phyloP scores from a whole-genome alignment of 2,113 vertebrate genomes.

The Hydrolagus affinis region DNA sequence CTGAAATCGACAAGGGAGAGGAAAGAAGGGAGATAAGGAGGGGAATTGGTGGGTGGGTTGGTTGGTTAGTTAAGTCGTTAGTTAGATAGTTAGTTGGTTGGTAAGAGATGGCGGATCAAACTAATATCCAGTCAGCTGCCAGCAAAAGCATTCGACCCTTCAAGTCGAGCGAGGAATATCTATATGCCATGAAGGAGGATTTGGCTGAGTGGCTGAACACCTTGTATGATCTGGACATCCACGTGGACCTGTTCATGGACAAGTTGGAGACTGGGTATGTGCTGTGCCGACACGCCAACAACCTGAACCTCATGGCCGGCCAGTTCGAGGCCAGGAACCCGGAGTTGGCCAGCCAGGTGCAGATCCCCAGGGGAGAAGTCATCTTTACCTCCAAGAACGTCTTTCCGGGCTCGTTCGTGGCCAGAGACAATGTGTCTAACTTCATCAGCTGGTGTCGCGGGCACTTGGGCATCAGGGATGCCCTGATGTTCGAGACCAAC shows the following conservation, averaged over 20 bases:
- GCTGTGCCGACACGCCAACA: conserved; percentile 66
- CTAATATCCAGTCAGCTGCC: conserved; percentile 58
- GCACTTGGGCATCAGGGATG: conserved; percentile 86
- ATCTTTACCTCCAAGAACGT: conserved; percentile 74
- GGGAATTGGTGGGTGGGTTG: too few species aligned
- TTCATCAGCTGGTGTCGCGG: conserved; percentile 90
- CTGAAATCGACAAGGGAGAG: neutral
- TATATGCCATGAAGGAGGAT: conserved; percentile 74
- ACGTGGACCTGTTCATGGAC: conserved; percentile 58
- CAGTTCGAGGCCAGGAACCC: conserved; percentile 59
- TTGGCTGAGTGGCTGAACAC: conserved; percentile 68
- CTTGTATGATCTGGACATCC: conserved; percentile 59
- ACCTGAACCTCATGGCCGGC: conserved; percentile 51
- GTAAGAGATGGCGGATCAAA: conserved; percentile 53
- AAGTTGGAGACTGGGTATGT: conserved; percentile 55
- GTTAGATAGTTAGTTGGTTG: too few species aligned
- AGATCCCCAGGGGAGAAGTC: conserved; percentile 68
- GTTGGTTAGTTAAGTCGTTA: too few species aligned
- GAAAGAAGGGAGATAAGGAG: neutral
- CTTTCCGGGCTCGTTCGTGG: conserved; percentile 74
- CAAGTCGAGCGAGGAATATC: conserved; percentile 66
- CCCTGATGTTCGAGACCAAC: conserved; percentile 96
- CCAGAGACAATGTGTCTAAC: conserved; percentile 87
- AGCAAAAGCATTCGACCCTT: conserved; percentile 68
- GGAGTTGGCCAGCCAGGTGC: conserved; percentile 50